Evolutionary conservation across 1,140 invertebrate species (phyloP).

Genomic region (Radopholus similis): DNA sequence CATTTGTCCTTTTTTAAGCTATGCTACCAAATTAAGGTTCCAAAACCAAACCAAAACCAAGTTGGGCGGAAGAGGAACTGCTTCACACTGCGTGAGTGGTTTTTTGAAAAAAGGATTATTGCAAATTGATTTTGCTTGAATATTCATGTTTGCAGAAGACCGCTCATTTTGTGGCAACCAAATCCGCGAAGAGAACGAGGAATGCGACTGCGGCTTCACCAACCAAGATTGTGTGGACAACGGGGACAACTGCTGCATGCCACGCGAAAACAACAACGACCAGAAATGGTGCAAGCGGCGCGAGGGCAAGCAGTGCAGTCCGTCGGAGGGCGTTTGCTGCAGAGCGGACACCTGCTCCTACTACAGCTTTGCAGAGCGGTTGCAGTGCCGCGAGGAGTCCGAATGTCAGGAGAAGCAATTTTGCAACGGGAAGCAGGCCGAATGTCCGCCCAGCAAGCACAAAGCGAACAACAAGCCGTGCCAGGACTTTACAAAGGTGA

Average conservation of each 20-base stretch:
- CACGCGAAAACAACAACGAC: slow-evolving; percentile 65
- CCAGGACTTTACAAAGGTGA: slow-evolving; percentile 62
- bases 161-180: slow-evolving; percentile 95
- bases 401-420: slow-evolving; percentile 47
- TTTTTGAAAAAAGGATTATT: slow-evolving; percentile 1
- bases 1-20: neutral
- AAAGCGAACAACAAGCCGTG: slow-evolving; percentile 73
- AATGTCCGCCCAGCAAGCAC: slow-evolving; percentile 75
- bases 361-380: slow-evolving; percentile 64
- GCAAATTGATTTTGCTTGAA: neutral
- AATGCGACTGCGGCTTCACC: slow-evolving; percentile 97
- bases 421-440: slow-evolving; percentile 69
- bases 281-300: slow-evolving; percentile 71
- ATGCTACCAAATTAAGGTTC: neutral
- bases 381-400: slow-evolving; percentile 52
- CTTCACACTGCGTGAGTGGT: slow-evolving; percentile 66
- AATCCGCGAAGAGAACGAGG: slow-evolving; percentile 88
- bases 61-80: slow-evolving; percentile 87
- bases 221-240: slow-evolving; percentile 79
- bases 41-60: neutral
- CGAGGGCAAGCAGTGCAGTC: slow-evolving; percentile 78
- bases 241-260: slow-evolving; percentile 79
- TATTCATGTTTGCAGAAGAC: slow-evolving; percentile 68
- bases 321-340: slow-evolving; percentile 94
- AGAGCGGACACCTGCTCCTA: slow-evolving; percentile 74